A percentile compares a stretch with the other conserved stretches of the same genome.
phyloP scores from a whole-genome alignment of 53 echinoderm and acorn worm genomes.

The Paelopatides confundens region DNA sequence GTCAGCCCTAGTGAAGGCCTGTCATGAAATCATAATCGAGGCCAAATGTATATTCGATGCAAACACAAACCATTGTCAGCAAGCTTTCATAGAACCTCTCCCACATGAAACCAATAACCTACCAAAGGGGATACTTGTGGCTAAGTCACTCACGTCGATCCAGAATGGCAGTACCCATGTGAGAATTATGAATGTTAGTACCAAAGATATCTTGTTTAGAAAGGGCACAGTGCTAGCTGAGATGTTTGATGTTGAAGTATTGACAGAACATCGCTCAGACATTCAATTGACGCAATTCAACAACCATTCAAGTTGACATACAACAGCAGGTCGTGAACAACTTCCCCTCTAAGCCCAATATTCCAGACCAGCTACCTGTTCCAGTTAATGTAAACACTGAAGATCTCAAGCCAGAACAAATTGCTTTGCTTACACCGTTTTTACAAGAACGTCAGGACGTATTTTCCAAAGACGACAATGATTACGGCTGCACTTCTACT shows the following conservation, averaged over 20 bases:
- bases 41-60: neutral
- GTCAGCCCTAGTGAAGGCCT: neutral
- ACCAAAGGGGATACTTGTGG: neutral
- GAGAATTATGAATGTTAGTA: neutral
- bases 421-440: neutral
- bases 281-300: neutral
- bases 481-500: slow-evolving; percentile 41
- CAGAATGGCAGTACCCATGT: neutral
- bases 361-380: neutral
- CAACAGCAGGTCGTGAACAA: neutral
- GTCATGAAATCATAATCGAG: neutral
- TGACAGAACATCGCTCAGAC: neutral
- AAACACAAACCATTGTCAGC: neutral
- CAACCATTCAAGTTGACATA: neutral
- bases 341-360: neutral
- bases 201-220: neutral
- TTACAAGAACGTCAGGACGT: neutral
- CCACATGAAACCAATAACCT: neutral
- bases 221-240: slow-evolving; percentile 14
- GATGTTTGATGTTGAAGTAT: neutral
- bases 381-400: neutral
- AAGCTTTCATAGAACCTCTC: neutral
- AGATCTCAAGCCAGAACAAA: neutral
- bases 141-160: neutral
- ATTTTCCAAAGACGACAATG: slow-evolving; percentile 25